Evolutionary conservation across 2,797 vertebrate genomes (phyloP).

Genomic region (Capromys pilorides): DNA sequence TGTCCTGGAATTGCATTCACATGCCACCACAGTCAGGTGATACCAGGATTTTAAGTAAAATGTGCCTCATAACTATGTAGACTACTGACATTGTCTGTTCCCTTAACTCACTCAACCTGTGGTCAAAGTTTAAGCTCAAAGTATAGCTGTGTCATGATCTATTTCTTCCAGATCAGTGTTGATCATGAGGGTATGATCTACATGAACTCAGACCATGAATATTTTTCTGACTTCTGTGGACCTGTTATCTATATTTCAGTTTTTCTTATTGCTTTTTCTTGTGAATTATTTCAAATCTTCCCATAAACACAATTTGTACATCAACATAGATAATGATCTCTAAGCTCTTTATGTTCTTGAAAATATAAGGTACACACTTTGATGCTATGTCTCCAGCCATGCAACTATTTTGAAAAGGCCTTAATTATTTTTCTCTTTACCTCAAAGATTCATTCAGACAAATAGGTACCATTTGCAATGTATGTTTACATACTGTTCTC

Average conservation of each 20-base stretch:
- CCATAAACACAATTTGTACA: not conserved
- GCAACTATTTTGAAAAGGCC: not conserved
- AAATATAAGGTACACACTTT: not conserved
- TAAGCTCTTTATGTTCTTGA: not conserved
- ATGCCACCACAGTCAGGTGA: not conserved
- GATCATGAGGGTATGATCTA: too few relatives aligned
- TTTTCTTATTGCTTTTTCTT: not conserved
- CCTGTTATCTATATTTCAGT: not conserved
- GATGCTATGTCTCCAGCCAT: not conserved
- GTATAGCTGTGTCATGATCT: not conserved
- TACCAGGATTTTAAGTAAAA: not conserved
- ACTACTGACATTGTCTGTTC: not conserved
- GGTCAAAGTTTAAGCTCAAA: not conserved
- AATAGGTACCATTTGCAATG: not conserved
- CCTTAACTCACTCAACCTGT: not conserved
- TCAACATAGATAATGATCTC: not conserved
- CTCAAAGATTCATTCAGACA: not conserved
- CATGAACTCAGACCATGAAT: not conserved
- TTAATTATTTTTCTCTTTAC: slow-evolving; percentile 6
- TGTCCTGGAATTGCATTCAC: not conserved
- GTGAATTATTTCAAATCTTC: slow-evolving; percentile 11
- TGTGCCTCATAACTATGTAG: not conserved
- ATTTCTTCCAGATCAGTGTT: not conserved
- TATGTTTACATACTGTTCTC: not conserved
- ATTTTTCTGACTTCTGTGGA: not conserved